These are phyloP conservation scores for Octodon degus DNA, from an alignment of 2,113 vertebrate species.

Conservation along the genomic window DNA sequence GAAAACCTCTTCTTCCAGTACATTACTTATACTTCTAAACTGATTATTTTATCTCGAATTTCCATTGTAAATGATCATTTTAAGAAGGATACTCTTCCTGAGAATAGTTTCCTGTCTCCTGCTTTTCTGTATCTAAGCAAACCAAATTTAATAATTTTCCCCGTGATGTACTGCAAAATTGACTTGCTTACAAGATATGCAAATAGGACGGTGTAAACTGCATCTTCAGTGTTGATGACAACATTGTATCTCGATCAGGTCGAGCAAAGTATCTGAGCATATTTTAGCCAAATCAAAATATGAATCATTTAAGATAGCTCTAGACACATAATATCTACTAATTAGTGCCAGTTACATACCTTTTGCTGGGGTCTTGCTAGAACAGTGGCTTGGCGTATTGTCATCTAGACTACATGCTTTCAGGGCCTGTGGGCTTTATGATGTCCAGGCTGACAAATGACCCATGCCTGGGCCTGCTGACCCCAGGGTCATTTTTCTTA, in stretches of 20 bases:
- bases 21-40: slow-evolving; percentile 41
- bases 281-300: slow-evolving; percentile 53
- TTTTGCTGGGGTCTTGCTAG: slow-evolving; percentile 57
- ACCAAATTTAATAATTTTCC: slow-evolving; percentile 34
- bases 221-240: neutral
- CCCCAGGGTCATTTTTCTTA: slow-evolving; percentile 69
- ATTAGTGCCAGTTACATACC: neutral
- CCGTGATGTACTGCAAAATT: neutral
- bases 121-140: slow-evolving; percentile 24
- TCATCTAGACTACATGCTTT: slow-evolving; percentile 55
- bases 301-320: slow-evolving; percentile 37
- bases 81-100: slow-evolving; percentile 11
- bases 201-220: neutral
- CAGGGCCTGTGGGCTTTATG: slow-evolving; percentile 45
- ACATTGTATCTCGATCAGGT: neutral
- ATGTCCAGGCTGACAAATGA: slow-evolving; percentile 71
- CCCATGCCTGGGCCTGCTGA: slow-evolving; percentile 26
- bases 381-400: slow-evolving; percentile 47
- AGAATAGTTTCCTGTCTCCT: neutral
- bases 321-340: neutral
- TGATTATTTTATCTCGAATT: slow-evolving; percentile 44
- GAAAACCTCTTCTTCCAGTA: slow-evolving; percentile 53
- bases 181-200: neutral
- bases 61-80: slow-evolving; percentile 25
- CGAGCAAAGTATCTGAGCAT: slow-evolving; percentile 1